Evolutionary conservation across 1,140 invertebrate genomes (phyloP), one percentile per base, ranked within the genome.

Genomic region (Brachionus paranguensis): DNA sequence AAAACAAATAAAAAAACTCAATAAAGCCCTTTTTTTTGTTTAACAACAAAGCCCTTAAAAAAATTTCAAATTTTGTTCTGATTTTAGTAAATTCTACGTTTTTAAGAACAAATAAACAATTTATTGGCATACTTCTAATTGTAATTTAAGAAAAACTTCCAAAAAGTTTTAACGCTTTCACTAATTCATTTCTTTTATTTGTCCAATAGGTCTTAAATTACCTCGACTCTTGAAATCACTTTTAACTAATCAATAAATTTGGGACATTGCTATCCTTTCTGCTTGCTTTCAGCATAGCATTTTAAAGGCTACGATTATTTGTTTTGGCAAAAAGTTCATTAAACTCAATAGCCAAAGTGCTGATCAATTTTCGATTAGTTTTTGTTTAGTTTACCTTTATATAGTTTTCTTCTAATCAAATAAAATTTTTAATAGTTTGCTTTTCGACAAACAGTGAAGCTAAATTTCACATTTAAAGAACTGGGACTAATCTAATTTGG

Each of bases 351-450:
- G 33, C 65, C 17, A 33, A 33, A 68, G 41, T 20, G 68, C 4
- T 72, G 68, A 72, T 72, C 68, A 72, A 45, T 72, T 72, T 72
- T 72, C 68, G 29, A 68, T 68, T 68, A 68, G 65, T 37, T 68
- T 64, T 33, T 68, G 37, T 72, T 72, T 72, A 72, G 68, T 72
- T 72, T 72, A 72, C 68, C 68, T 72, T 72, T 60, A 60, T 24
- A 72, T 45, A 43, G 37, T 72, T 41, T 72, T 72, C 33, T 20
- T 72, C 41, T 72, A 72, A 72, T 72, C 29, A 72, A 72, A 72
- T 72, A 72, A 72, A 72, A 41, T 68, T 68, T 43, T 41, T 37
- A 60, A 60, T 60, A 60, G 53, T 60, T 60, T 60, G 53, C 53
- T 60, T 60, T 60, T 60, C 53, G 53, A 60, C 20, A 60, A 60